Evolutionary conservation across 2,113 vertebrate genomes (phyloP), one percentile per base, ranked within the genome.

Genomic region (Formicarius rufipectus): DNA sequence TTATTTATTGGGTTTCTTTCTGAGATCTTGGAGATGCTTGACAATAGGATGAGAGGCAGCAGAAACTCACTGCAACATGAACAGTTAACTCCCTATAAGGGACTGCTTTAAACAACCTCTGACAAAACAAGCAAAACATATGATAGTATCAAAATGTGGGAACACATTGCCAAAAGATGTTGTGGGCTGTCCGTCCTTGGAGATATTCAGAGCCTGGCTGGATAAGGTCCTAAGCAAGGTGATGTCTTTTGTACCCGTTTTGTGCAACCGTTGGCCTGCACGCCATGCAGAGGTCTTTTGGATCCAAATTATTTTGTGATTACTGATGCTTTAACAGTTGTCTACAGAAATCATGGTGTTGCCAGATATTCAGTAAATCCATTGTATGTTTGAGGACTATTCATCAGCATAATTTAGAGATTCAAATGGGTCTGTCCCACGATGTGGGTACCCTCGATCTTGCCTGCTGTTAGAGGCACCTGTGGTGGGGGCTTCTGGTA

Each of bases 161-260:
- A 80, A 62, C 10, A 42, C 23, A 35, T 31, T 53, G 42, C 47
- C 52, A 66, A 31, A 66, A 67, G 50, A 42, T 24, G 52, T 37
- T n/a, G 30, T 45, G 52, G 14, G 14, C 14, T 47, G 25, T 63
- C n/a, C 69, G 13, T 58, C 30, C 25, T 58, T 42, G 50, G 44
- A 60, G 53, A 20, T 25, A 27, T 42, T 73, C 47, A 42, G 50
- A 68, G 63, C 30, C 19, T 0, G 0, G 30, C 6, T 24, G 30
- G 33, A 79, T 12, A 24, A 24, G 12, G 37, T 67, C 40, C 47
- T 80, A 30, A 47, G 62, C 37, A 67, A 66, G 18, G 4, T 45
- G 14, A 35, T 64, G 7, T 25, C 44, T n/a, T 64, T 30, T 71
- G 22, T 80, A 67, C 37, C 53, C 44, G 13, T 47, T 81, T 33